A percentile compares a stretch with the other conserved stretches of the same genome.
These are phyloP conservation scores for Xestia rhomboidea DNA, from an alignment of 2,888 invertebrate genomes.

Conservation along the genomic window DNA sequence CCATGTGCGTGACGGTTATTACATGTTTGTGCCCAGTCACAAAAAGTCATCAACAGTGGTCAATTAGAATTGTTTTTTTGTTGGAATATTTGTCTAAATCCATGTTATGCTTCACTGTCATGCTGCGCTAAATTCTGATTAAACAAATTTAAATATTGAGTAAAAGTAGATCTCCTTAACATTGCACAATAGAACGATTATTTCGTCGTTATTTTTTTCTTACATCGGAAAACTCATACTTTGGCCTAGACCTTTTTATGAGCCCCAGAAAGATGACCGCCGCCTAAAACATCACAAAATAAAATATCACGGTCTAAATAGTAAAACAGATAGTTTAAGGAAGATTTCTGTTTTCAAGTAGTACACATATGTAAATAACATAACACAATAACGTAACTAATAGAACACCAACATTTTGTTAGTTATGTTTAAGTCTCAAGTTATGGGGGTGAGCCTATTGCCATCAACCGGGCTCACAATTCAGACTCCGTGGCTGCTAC, in stretches of 20 bases:
- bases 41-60: background rate
- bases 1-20: background rate
- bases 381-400: background rate
- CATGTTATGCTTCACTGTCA: background rate
- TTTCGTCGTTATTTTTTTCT: background rate
- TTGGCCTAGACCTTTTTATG: background rate
- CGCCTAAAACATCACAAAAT: background rate
- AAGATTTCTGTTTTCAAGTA: background rate
- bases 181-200: background rate
- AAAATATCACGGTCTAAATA: background rate
- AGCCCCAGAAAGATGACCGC: background rate
- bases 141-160: background rate
- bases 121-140: background rate
- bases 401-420: background rate
- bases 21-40: background rate
- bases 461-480: background rate
- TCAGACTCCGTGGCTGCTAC: background rate
- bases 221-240: background rate
- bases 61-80: background rate
- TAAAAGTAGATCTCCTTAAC: background rate
- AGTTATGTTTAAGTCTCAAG: background rate
- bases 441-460: background rate
- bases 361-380: too few relatives aligned
- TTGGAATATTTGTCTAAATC: background rate
- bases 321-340: background rate